These are phyloP conservation scores for Cerceris rybyensis DNA, from an alignment of 2,888 invertebrate species.

Conservation along the genomic window DNA sequence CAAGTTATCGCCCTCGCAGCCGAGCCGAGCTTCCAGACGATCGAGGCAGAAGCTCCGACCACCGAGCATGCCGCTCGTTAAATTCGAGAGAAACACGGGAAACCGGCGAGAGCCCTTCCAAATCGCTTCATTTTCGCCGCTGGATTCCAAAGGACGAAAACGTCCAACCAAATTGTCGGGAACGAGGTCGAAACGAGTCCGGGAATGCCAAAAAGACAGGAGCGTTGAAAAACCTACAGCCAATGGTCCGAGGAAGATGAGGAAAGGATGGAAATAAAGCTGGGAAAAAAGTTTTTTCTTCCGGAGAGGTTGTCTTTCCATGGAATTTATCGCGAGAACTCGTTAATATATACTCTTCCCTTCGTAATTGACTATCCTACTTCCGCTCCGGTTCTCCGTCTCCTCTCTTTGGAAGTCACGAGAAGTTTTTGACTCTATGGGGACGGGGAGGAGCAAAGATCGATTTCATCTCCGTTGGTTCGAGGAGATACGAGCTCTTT, in stretches of 20 bases:
- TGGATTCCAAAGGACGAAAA: no score
- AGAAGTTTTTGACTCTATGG: no score
- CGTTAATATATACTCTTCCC: not conserved
- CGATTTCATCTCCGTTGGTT: no score
- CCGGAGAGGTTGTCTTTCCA: not conserved
- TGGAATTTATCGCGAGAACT: not conserved
- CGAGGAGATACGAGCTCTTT: no score
- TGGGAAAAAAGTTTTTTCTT: no score
- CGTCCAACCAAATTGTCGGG: no score
- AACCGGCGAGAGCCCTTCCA: no score
- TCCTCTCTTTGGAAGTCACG: no score
- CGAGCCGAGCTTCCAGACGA: slow-evolving; percentile 6
- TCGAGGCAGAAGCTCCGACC: slow-evolving; percentile 1
- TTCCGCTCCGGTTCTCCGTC: not conserved
- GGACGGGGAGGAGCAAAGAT: no score
- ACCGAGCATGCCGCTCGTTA: no score
- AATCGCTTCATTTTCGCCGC: no score
- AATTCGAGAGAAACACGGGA: no score
- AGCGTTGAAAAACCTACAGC: not conserved
- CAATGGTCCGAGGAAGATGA: not conserved
- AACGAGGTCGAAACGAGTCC: not conserved
- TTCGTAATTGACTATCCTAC: not conserved
- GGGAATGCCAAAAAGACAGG: not conserved
- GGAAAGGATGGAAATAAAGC: not conserved
- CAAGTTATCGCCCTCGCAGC: slow-evolving; percentile 63